These are phyloP conservation scores for Plodia interpunctella DNA, from an alignment of 1,140 invertebrate species.

Conservation along the genomic window DNA sequence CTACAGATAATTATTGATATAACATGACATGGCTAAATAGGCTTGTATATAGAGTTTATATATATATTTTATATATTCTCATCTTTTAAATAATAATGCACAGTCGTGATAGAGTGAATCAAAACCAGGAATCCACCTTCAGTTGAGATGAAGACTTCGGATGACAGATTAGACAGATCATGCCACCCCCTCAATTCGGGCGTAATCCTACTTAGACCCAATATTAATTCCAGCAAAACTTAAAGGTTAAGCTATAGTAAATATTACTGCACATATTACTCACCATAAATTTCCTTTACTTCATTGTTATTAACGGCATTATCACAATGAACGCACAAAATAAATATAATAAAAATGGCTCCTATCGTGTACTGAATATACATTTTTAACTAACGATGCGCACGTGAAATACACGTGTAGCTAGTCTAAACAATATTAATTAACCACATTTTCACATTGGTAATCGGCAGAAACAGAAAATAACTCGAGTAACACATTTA, in stretches of 20 bases:
- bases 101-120: background rate
- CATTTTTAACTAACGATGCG: conserved; percentile 61
- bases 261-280: conserved; percentile 25
- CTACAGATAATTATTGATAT: too few species aligned
- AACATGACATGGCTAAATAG: too few species aligned
- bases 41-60: too few species aligned
- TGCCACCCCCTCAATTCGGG: background rate
- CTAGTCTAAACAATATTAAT: conserved; percentile 54
- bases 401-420: conserved; percentile 42
- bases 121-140: background rate
- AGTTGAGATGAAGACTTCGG: background rate
- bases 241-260: conserved; percentile 1
- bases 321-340: conserved; percentile 76
- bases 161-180: background rate
- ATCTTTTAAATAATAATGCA: too few species aligned
- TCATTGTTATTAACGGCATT: conserved; percentile 69
- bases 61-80: too few species aligned
- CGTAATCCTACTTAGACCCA: background rate
- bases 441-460: conserved; percentile 65
- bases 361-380: conserved; percentile 67
- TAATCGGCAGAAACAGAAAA: conserved; percentile 48
- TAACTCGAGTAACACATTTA: conserved; percentile 58
- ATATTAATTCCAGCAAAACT: conserved; percentile 5
- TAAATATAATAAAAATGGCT: conserved; percentile 76
- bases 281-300: conserved; percentile 66